Conservation (phyloP, 2,113 vertebrate species). For the Micronycteris hirsuta region DNA sequence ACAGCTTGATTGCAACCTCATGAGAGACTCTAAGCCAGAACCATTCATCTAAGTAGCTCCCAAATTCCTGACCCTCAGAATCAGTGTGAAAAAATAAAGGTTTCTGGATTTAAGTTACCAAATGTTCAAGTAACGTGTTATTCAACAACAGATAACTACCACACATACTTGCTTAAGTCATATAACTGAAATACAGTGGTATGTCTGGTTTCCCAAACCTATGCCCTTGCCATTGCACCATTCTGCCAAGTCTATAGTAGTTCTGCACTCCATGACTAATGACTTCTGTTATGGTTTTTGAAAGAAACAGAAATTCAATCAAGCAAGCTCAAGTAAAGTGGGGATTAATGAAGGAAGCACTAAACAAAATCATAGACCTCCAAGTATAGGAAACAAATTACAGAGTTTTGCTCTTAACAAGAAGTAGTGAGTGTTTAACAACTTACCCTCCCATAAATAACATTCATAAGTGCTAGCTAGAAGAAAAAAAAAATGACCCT, state of each 20-base stretch:
- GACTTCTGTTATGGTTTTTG: background rate
- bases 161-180: background rate
- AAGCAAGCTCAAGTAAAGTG: conserved; percentile 15
- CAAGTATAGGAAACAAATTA: conserved; percentile 18
- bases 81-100: background rate
- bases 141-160: background rate
- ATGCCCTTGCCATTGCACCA: background rate
- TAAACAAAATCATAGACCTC: conserved; percentile 38
- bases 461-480: background rate
- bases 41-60: background rate
- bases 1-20: background rate
- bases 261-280: conserved; percentile 3
- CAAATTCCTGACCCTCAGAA: conserved; percentile 22
- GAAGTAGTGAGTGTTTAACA: background rate
- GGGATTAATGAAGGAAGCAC: background rate
- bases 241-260: conserved; percentile 5
- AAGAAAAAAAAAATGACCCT: background rate
- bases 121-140: background rate
- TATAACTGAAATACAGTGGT: background rate
- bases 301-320: conserved; percentile 37
- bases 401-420: conserved; percentile 9
- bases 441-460: background rate
- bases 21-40: background rate
- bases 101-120: conserved; percentile 5
- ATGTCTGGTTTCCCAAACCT: background rate